Evolutionary conservation across 2,113 vertebrate species (phyloP), one percentile per base, ranked within the genome.

Genomic region (Zingel zingel): DNA sequence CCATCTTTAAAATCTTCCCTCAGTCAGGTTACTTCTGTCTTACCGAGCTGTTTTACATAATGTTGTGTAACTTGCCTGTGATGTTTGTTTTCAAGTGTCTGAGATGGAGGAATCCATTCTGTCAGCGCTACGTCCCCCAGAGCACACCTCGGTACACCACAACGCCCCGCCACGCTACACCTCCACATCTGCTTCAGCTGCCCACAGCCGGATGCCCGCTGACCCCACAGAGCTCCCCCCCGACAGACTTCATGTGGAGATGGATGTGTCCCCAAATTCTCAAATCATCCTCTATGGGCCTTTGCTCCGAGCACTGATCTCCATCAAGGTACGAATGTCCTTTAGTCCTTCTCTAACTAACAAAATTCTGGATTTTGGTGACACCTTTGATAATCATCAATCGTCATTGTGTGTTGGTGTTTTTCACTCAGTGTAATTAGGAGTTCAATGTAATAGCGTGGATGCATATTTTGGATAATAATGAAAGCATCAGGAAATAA

Each of bases 101-200:
- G 98, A 99, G 95, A 98, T 98, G 95, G 98, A 98, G 77, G 98
- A 99, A 87, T 97, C 97, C 0, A 97, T 99, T 95, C 92, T 98
- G 18, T 99, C 98, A 45, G 96, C 97, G 3, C 92, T 98, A 27
- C 95, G 98, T 21, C 98, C 95, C 7, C 91, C 95, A 0, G 97
- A 97, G 39, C 95, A 94, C 15, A 81, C 92, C 18, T 87, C 95
- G n/a, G 93, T 91, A 19, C 95, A 96, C 69, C 96, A 96, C 25
- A 94, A 64, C 1, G 53, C 92, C 33, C 62, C 88, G 5, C 95
- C 96, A 0, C 90, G 83, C 65, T 91, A 77, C 78, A 71, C 83
- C 61, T 74, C 83, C 66, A 36, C 83, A 1, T 86, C 88, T 18
- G 56, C 91, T n/a, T 87, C 94, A 54, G 85, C 92, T 4, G 33